Evolutionary conservation across 2,888 invertebrate genomes (phyloP).

Genomic region (Tridacna crocea): DNA sequence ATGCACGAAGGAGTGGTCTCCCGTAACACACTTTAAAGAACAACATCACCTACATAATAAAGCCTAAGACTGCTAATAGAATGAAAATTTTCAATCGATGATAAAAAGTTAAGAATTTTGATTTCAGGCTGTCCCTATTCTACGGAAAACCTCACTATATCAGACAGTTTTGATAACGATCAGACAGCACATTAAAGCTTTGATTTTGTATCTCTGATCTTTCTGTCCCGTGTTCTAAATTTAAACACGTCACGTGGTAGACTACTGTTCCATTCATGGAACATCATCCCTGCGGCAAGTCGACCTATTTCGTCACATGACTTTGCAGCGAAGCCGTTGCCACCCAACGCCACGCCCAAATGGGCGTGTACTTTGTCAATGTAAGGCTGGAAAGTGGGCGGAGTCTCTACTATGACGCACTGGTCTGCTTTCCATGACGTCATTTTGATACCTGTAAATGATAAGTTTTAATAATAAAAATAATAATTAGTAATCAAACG

Average conservation of each 20-base stretch:
- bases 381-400: conserved; percentile 61
- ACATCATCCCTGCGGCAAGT: conserved; percentile 68
- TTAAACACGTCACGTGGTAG: conserved; percentile 26
- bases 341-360: conserved; percentile 69
- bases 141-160: too few species aligned
- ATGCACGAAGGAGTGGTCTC: too few species aligned
- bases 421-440: conserved; percentile 58
- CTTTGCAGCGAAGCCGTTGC: conserved; percentile 77
- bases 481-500: neutral
- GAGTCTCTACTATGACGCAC: conserved; percentile 65
- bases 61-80: too few species aligned
- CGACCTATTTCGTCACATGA: conserved; percentile 78
- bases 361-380: conserved; percentile 68
- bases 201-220: neutral
- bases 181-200: neutral
- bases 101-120: too few species aligned
- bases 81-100: too few species aligned
- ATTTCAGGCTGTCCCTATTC: too few species aligned
- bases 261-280: conserved; percentile 66
- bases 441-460: conserved; percentile 13
- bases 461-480: neutral
- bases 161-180: too few species aligned
- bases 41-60: too few species aligned
- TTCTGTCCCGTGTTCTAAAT: neutral
- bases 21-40: too few species aligned